phyloP scores from a whole-genome alignment of 2,797 vertebrate genomes.

The Remorina albescens region DNA sequence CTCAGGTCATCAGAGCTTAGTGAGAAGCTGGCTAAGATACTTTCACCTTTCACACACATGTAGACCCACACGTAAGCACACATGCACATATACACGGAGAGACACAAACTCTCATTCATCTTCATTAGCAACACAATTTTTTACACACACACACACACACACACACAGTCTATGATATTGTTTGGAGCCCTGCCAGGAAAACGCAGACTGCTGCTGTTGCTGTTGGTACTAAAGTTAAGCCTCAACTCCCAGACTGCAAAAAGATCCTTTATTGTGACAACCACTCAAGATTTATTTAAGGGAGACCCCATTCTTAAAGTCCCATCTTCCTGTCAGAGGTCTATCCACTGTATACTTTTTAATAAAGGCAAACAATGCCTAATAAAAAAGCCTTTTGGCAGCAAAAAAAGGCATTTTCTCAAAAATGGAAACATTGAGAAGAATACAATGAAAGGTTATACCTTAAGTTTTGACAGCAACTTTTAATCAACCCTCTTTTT shows the following conservation, averaged over 20 bases:
- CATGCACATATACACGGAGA: too few relatives aligned
- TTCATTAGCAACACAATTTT: conserved; percentile 29
- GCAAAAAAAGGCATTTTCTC: background rate
- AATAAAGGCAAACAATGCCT: conserved; percentile 17
- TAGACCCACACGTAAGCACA: conserved; percentile 11
- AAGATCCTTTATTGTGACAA: conserved; percentile 49
- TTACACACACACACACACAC: conserved; percentile 1
- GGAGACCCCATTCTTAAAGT: conserved; percentile 17
- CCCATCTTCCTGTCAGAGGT: conserved; percentile 17
- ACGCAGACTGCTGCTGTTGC: conserved; percentile 24
- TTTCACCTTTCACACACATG: conserved; percentile 46
- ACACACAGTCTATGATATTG: conserved; percentile 16
- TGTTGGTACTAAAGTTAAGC: conserved; percentile 43
- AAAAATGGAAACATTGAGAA: background rate
- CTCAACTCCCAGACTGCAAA: conserved; percentile 29
- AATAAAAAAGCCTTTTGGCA: background rate
- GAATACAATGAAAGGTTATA: background rate
- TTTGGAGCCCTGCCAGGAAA: conserved; percentile 54
- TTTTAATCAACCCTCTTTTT: background rate
- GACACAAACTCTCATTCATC: conserved; percentile 24
- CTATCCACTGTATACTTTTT: conserved; percentile 21
- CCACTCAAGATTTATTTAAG: conserved; percentile 44
- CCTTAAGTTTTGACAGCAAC: background rate
- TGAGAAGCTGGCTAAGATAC: conserved; percentile 38
- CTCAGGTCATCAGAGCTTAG: conserved; percentile 58